Percentiles rank a stretch among this genome's conserved stretches.
phyloP scores from a whole-genome alignment of 2,888 invertebrate species.

The Netelia melanura region DNA sequence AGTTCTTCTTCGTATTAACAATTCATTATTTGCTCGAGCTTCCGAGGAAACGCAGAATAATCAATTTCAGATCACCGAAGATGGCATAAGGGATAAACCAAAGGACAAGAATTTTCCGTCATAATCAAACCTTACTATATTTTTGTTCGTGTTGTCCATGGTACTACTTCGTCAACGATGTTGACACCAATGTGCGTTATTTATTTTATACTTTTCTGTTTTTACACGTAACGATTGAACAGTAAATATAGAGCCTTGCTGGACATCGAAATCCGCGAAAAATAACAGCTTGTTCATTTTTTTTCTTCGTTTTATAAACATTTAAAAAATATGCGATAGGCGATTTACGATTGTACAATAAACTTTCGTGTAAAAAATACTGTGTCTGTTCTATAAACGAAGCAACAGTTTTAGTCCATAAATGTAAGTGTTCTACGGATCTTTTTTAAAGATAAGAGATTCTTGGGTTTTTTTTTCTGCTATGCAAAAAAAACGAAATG shows the following conservation, averaged over 20 bases:
- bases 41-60: neutral
- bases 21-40: neutral
- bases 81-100: constrained; percentile 85
- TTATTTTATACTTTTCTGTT: constrained; percentile 32
- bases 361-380: constrained; percentile 55
- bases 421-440: neutral
- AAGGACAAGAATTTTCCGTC: constrained; percentile 75
- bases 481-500: constrained; percentile 27
- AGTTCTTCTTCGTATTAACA: constrained; percentile 14
- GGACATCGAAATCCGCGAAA: constrained; percentile 38
- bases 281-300: constrained; percentile 45
- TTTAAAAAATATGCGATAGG: constrained; percentile 59
- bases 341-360: constrained; percentile 44
- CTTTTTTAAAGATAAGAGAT: neutral
- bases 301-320: constrained; percentile 44
- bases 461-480: constrained; percentile 16
- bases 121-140: constrained; percentile 80
- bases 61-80: constrained; percentile 85
- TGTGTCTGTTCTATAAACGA: constrained; percentile 27
- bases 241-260: constrained; percentile 46
- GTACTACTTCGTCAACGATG: neutral
- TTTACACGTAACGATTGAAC: constrained; percentile 57
- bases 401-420: constrained; percentile 37
- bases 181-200: constrained; percentile 81
- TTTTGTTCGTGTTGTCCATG: neutral